These are phyloP conservation scores for Leptinotarsa haldemani DNA, from an alignment of 2,888 invertebrate species.

Conservation along the genomic window DNA sequence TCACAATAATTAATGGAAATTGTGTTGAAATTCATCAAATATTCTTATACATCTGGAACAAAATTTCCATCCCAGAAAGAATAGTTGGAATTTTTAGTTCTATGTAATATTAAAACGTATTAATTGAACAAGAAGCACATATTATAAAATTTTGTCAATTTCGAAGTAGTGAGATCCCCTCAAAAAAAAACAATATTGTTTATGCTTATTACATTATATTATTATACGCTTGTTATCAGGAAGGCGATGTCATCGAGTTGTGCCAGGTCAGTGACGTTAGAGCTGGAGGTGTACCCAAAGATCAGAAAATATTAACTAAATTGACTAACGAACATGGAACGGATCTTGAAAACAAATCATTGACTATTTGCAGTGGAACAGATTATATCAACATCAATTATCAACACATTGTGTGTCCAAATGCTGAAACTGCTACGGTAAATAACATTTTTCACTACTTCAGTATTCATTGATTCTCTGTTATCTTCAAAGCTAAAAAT, in stretches of 20 bases:
- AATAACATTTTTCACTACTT: background rate
- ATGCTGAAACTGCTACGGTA: constrained; percentile 94
- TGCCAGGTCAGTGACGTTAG: constrained; percentile 98
- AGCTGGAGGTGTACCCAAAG: constrained; percentile 93
- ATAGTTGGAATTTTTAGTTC: no score
- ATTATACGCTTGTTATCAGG: constrained; percentile 72
- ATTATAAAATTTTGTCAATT: no score
- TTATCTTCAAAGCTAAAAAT: background rate
- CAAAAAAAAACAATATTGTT: no score
- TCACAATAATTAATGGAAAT: no score
- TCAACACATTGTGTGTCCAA: constrained; percentile 95
- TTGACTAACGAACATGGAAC: constrained; percentile 83
- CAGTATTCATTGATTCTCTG: background rate
- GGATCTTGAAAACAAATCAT: constrained; percentile 88
- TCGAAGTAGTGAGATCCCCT: no score
- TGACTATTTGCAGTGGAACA: constrained; percentile 97
- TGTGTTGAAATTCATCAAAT: no score
- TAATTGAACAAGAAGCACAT: no score
- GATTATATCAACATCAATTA: constrained; percentile 99
- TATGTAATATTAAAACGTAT: no score
- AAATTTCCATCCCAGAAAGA: no score
- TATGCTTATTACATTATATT: background rate
- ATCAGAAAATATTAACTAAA: constrained; percentile 82
- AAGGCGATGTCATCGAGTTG: constrained; percentile 97
- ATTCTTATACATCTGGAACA: no score